Conservation (phyloP, 1,140 invertebrate genomes). For the Temnothorax nylanderi region DNA sequence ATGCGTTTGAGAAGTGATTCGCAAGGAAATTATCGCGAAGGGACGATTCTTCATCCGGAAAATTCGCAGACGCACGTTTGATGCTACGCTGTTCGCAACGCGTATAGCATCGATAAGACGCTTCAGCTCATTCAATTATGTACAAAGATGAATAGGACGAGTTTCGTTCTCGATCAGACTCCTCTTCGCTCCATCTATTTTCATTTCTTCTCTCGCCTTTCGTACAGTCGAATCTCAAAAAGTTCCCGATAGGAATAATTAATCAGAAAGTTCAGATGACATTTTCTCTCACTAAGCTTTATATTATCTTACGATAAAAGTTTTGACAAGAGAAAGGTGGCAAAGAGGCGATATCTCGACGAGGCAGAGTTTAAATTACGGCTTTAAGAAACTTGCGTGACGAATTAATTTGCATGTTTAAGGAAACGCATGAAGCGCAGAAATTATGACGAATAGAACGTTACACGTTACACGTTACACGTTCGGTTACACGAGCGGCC, state of each 20-base stretch:
- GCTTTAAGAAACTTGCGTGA: neutral
- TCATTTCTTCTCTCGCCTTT: neutral
- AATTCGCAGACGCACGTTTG: conserved; percentile 48
- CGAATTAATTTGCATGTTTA: conserved; percentile 21
- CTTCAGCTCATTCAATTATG: conserved; percentile 31
- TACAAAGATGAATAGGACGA: conserved; percentile 33
- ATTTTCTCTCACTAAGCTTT: too few species aligned
- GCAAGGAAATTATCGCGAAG: conserved; percentile 45
- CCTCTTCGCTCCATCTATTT: neutral
- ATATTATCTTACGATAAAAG: neutral
- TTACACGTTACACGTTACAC: neutral
- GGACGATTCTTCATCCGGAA: conserved; percentile 40
- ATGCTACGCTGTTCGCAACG: neutral
- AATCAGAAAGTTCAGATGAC: neutral
- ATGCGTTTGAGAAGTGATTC: conserved; percentile 21
- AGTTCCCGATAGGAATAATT: conserved; percentile 4
- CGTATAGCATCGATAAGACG: conserved; percentile 35
- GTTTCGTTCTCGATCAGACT: conserved; percentile 40
- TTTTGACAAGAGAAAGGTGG: neutral
- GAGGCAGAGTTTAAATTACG: neutral
- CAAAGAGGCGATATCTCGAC: neutral
- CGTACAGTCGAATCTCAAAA: neutral
- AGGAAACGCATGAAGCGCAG: neutral
- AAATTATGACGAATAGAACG: conserved; percentile 34
- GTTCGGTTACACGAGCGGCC: conserved; percentile 11